Evolutionary conservation across 64 coral and sea anemone species (phyloP).

Genomic region (Cladopsammia gracilis): DNA sequence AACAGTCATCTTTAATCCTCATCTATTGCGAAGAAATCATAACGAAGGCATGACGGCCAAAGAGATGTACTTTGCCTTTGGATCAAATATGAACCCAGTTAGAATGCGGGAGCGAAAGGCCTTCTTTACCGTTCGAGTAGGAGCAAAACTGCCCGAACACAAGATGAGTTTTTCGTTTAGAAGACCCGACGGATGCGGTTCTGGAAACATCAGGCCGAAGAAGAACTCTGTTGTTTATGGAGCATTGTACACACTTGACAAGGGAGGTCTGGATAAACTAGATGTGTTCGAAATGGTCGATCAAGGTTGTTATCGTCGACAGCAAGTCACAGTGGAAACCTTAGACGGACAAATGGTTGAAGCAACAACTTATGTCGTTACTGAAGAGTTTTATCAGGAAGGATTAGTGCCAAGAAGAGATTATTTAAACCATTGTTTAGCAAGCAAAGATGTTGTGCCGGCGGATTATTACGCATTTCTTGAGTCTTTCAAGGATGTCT

Average conservation of each 20-base stretch:
- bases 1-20: neutral
- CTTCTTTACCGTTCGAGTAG: conserved; percentile 64
- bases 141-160: conserved; percentile 58
- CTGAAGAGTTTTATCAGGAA: conserved; percentile 37
- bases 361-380: conserved; percentile 68
- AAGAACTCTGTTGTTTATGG: conserved; percentile 72
- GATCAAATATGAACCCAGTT: conserved; percentile 85
- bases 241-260: conserved; percentile 77
- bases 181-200: conserved; percentile 49
- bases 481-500: conserved; percentile 66
- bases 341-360: conserved; percentile 43
- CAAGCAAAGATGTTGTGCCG: conserved; percentile 77
- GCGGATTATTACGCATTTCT: conserved; percentile 66
- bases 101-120: conserved; percentile 80
- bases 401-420: conserved; percentile 66
- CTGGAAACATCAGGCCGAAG: conserved; percentile 45
- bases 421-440: conserved; percentile 78
- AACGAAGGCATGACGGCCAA: neutral
- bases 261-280: conserved; percentile 78
- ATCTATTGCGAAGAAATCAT: neutral
- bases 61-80: conserved; percentile 84
- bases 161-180: conserved; percentile 63
- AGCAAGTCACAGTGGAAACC: conserved; percentile 60
- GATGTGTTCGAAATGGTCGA: conserved; percentile 80
- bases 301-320: conserved; percentile 66